Base-by-base conservation (phyloP, 2,797 vertebrate genomes). In the Clarias laeviceps region DNA sequence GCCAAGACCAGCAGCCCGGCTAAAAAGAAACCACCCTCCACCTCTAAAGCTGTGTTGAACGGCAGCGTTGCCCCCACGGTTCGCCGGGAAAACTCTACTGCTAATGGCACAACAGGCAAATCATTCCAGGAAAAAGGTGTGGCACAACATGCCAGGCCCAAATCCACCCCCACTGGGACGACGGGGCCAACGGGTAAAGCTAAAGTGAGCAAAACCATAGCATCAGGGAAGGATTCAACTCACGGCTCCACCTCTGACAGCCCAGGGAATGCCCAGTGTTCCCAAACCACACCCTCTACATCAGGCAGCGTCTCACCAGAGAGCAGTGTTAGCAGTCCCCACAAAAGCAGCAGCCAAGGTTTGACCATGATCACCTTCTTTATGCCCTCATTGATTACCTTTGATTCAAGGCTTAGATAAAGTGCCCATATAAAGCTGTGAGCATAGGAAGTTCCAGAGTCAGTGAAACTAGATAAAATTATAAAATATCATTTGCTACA, bases 121-220 rank as follows among this genome's bases (percentile, higher is more conserved):
- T 91, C 91, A 56, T 92, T 94, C 82, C 95, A 95, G 37, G 96
- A 97, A 80, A 96, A 94, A 90, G 96, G 95, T 91, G 88, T 91
- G 22, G 92, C 88, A 84, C 88, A 93, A 69, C 97, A 97, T 66
- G 96, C 96, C 8, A 96, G 97, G 88, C 97, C 97, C 65, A 99
- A 97, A 93, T 94, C 94, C 22, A 92, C 94, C 37, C 88, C 94
- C 59, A 94, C 95, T 45, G 95, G 92, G 81, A 85, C 93, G 88
- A 93, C 90, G 0, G 66, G 74, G 27, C 85, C 92, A 4, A 70
- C 87, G 4, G 64, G 87, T 34, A 96, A 94, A 80, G 86, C 93
- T 69, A 94, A 94, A 90, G 87, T 90, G 89, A 84, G n/a, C 62
- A 98, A 96, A 88, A 88, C 93, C 73, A 98, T n/a, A 7, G 83